Percentiles rank a stretch among this genome's conserved stretches.
phyloP scores from a whole-genome alignment of 2,888 invertebrate species.

The Crioceris asparagi region DNA sequence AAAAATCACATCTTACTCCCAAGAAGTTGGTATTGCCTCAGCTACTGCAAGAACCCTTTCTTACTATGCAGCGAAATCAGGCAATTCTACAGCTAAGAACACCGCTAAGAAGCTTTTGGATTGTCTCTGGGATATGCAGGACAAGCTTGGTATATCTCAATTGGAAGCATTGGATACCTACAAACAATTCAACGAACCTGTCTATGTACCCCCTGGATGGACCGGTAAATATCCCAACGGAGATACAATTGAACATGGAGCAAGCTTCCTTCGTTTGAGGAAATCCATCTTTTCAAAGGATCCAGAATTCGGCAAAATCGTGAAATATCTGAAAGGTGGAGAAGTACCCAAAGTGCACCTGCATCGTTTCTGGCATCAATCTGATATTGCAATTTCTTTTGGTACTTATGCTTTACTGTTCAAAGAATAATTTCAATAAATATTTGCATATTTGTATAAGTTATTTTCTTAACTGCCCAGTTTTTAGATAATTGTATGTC shows the following conservation, averaged over 20 bases:
- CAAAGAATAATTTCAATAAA: too few relatives aligned
- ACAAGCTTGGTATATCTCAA: background rate
- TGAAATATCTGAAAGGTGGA: too few relatives aligned
- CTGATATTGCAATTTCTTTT: too few relatives aligned
- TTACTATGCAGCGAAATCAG: conserved; percentile 22
- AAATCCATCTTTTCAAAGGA: too few relatives aligned
- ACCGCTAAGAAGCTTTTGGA: conserved; percentile 1
- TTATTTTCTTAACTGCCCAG: too few relatives aligned
- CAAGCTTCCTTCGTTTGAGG: too few relatives aligned
- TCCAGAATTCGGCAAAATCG: too few relatives aligned
- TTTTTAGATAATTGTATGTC: too few relatives aligned
- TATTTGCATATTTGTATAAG: too few relatives aligned
- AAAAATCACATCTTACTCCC: conserved; percentile 13
- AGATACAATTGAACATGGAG: background rate
- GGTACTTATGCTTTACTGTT: too few relatives aligned
- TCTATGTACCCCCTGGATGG: background rate
- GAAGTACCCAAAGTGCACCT: too few relatives aligned
- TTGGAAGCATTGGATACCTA: background rate
- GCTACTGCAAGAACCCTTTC: conserved; percentile 21
- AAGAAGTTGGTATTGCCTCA: conserved; percentile 21
- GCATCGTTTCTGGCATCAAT: too few relatives aligned
- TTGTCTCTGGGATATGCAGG: background rate
- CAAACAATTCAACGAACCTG: background rate
- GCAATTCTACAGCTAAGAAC: conserved; percentile 16
- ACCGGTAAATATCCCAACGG: conserved; percentile 1